Evolutionary conservation across 1,140 invertebrate genomes (phyloP).

Genomic region (Musca vetustissima): DNA sequence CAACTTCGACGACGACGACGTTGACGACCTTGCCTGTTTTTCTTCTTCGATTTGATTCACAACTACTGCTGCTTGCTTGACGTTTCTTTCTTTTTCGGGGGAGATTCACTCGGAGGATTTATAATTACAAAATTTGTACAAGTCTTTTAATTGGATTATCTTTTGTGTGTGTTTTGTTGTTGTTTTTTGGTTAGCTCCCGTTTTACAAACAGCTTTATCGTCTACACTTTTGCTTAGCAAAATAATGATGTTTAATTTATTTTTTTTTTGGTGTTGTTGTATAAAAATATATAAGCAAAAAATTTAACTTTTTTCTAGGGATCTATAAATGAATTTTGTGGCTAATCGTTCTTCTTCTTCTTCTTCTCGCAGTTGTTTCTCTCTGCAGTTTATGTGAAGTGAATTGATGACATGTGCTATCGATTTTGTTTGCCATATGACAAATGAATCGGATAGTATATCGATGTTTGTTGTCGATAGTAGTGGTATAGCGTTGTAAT

Average conservation of each 20-base stretch:
- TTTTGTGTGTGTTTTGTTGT: too few relatives aligned
- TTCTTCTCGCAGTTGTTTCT: background rate
- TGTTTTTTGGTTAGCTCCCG: background rate
- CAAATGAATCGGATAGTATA: too few relatives aligned
- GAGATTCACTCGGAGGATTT: background rate
- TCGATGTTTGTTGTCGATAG: too few relatives aligned
- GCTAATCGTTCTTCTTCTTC: constrained; percentile 8
- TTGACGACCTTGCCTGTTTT: constrained; percentile 21
- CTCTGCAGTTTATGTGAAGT: too few relatives aligned
- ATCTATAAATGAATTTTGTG: background rate
- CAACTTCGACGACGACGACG: background rate
- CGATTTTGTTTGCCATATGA: too few relatives aligned
- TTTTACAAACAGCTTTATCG: background rate
- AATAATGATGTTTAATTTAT: constrained; percentile 1
- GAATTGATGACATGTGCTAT: too few relatives aligned
- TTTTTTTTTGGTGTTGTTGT: constrained; percentile 9
- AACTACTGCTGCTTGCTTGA: too few relatives aligned
- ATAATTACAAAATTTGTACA: too few relatives aligned
- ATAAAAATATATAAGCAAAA: constrained; percentile 24
- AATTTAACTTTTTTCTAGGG: constrained; percentile 17
- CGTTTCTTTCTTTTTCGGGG: background rate
- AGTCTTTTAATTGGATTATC: too few relatives aligned
- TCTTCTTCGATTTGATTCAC: constrained; percentile 8
- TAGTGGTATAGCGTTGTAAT: too few relatives aligned
- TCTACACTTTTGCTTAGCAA: background rate